Evolutionary conservation across 2,888 invertebrate genomes (phyloP).

Genomic region (Agrotis ipsilon): DNA sequence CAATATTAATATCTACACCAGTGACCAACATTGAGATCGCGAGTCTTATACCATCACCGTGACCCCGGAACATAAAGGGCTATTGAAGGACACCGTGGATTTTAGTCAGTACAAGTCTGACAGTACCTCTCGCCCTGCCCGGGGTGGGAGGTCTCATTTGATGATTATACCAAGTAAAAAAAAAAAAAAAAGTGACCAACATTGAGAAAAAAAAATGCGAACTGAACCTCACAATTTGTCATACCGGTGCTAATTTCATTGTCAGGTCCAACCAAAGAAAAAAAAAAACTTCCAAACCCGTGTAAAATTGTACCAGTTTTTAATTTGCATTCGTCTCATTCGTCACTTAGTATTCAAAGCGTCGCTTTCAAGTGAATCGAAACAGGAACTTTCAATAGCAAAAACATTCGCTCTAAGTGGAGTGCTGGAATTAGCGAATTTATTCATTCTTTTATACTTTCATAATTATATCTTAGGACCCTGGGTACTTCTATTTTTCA

Average conservation of each 20-base stretch:
- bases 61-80: too few relatives aligned
- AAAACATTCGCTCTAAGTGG: constrained; percentile 66
- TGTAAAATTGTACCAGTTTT: constrained; percentile 43
- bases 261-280: background rate
- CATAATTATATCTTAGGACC: constrained; percentile 56
- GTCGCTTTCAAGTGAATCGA: constrained; percentile 74
- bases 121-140: too few relatives aligned
- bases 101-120: too few relatives aligned
- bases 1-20: too few relatives aligned
- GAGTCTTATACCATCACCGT: too few relatives aligned
- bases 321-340: constrained; percentile 79
- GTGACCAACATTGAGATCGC: too few relatives aligned
- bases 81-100: too few relatives aligned
- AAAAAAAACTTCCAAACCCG: constrained; percentile 2
- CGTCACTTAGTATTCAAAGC: constrained; percentile 80
- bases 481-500: constrained; percentile 49
- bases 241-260: background rate
- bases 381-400: constrained; percentile 75
- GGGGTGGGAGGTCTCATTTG: too few relatives aligned
- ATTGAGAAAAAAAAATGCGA: background rate
- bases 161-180: too few relatives aligned
- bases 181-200: too few relatives aligned
- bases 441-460: constrained; percentile 61
- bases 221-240: background rate
- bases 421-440: constrained; percentile 55